Conservation (phyloP, 2,113 vertebrate genomes). For the Rattus norvegicus region DNA sequence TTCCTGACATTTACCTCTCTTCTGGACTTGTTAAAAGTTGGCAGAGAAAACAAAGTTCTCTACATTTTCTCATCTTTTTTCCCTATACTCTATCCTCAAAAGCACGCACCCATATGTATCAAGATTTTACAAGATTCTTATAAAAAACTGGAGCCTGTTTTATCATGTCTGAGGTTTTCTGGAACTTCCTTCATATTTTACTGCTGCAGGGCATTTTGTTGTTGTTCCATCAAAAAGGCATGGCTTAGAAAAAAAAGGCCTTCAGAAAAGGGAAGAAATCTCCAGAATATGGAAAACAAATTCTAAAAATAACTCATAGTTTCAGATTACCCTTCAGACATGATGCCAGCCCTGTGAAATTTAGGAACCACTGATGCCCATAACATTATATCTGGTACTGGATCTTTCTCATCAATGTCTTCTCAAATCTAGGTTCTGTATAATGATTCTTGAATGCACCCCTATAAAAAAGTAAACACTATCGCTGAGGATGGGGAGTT, state of each 20-base stretch:
- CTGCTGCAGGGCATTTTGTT: background rate
- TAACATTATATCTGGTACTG: background rate
- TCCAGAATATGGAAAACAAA: conserved; percentile 44
- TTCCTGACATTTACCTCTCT: background rate
- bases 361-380: conserved; percentile 44
- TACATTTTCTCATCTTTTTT: background rate
- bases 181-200: conserved; percentile 8
- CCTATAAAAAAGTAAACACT: background rate
- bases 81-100: background rate
- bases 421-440: conserved; percentile 9
- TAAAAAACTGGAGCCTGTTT: conserved; percentile 10
- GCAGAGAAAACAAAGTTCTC: background rate
- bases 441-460: background rate
- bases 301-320: conserved; percentile 56
- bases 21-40: background rate
- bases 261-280: conserved; percentile 64
- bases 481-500: no score
- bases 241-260: background rate
- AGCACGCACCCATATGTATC: background rate
- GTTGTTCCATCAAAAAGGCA: conserved; percentile 51
- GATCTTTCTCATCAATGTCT: conserved; percentile 43
- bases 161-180: background rate
- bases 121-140: background rate
- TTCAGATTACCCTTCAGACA: conserved; percentile 22
- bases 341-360: conserved; percentile 27